Base-by-base conservation (phyloP, 2,113 vertebrate genomes). In the Oncorhynchus mykiss region DNA sequence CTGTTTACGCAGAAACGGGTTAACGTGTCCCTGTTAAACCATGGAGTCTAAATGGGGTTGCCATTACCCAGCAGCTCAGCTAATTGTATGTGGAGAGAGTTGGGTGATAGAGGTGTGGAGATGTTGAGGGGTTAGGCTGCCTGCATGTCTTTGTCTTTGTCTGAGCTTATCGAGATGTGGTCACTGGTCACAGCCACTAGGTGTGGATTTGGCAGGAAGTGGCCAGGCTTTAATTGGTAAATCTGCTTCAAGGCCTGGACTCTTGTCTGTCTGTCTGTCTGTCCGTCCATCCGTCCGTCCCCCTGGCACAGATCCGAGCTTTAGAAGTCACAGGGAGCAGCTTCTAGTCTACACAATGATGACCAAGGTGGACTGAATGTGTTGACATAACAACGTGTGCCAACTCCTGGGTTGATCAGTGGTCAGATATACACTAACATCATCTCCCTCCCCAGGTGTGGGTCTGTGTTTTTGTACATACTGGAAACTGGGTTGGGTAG, bases 191-290 rank as follows among this genome's bases (percentile, higher is more conserved):
- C 65, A 34, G 39, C 49, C 64, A 74, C 73, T 24, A 74, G 78
- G 67, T 81, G 64, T 70, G 67, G 68, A 66, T 48, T 80, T 67
- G 48, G 71, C 54, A 20, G 34, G 59, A 80, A 74, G 76, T 67
- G n/a, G 25, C 51, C 22, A 49, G 72, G 29, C 51, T 72, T 76
- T 39, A 65, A 71, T 59, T 73, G 48, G 49, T 75, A 83, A 85
- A 80, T 71, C 77, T 81, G 16, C 76, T 80, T 22, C 34, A 34
- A 67, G 77, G 64, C 70, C 14, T 71, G 68, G 75, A 78, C 22
- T 11, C 54, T n/a, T 48, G 49, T 49, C 60, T n/a, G n/a, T n/a
- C n/a, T 67, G 24, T 54, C 49, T 54, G 24, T 54, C 49, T 54
- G 49, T 14, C 49, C 16, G 14, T 54, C 51, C 1, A 14, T 18